These are phyloP conservation scores for Miltochrista miniata DNA, from an alignment of 2,888 invertebrate genomes.

Conservation along the genomic window DNA sequence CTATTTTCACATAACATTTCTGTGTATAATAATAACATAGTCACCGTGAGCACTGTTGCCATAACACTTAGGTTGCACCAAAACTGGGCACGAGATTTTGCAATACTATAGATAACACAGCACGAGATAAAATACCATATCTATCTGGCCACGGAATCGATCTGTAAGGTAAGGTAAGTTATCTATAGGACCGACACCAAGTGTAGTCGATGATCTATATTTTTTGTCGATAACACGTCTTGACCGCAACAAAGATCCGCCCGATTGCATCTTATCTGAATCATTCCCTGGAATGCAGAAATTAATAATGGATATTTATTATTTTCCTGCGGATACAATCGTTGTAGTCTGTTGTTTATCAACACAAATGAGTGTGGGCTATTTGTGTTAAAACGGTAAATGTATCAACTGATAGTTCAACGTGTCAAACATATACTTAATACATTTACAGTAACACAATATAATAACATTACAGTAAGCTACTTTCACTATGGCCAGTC, in stretches of 20 bases:
- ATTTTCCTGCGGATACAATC: conserved; percentile 22
- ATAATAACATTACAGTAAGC: no score
- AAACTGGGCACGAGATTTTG: conserved; percentile 43
- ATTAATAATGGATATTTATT: conserved; percentile 25
- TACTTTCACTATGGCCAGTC: no score
- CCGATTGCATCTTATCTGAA: conserved; percentile 15
- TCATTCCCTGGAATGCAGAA: conserved; percentile 21
- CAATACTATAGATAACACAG: conserved; percentile 53
- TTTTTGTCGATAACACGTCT: conserved; percentile 21
- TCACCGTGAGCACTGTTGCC: conserved; percentile 21
- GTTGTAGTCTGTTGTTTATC: conserved; percentile 23
- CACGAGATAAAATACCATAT: conserved; percentile 59
- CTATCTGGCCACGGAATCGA: conserved; percentile 51
- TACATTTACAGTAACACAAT: no score
- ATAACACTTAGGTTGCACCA: conserved; percentile 35
- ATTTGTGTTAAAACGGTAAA: neutral
- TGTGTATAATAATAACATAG: neutral
- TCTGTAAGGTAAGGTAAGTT: conserved; percentile 41
- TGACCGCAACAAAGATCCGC: conserved; percentile 3
- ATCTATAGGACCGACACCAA: conserved; percentile 43
- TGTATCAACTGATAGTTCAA: neutral
- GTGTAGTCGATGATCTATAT: conserved; percentile 38
- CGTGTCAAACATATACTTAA: no score
- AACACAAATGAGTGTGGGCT: conserved; percentile 18
- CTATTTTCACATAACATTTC: conserved; percentile 23